Evolutionary conservation across 2,113 vertebrate species (phyloP).

Genomic region (Pterocles gutturalis): DNA sequence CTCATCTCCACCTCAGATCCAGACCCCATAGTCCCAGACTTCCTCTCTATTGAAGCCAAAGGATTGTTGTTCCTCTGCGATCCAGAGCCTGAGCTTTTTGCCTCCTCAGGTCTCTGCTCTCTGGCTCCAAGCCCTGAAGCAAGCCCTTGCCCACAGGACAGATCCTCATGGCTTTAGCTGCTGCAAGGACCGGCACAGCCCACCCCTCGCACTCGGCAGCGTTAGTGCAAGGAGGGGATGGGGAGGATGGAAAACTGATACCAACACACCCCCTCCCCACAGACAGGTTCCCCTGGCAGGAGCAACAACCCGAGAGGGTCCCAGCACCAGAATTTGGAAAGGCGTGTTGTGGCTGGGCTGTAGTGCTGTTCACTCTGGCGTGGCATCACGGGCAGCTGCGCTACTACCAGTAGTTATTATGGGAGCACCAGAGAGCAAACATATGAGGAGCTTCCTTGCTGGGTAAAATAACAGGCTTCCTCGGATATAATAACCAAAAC

Average conservation of each 20-base stretch:
- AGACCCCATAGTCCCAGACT: not conserved
- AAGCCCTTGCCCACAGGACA: not conserved
- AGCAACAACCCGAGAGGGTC: fast-evolving
- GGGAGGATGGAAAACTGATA: not conserved
- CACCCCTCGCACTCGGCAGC: not conserved
- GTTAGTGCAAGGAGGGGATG: fast-evolving
- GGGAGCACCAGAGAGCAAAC: not conserved
- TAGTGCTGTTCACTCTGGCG: fast-evolving
- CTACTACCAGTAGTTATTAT: not conserved
- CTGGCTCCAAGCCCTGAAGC: not conserved
- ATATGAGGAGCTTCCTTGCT: not conserved
- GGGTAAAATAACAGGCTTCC: not conserved
- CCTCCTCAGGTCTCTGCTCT: not conserved
- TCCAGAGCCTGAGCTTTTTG: not conserved
- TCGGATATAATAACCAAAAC: not conserved
- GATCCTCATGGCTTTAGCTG: not conserved
- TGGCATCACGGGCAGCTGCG: not conserved
- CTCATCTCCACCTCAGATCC: not conserved
- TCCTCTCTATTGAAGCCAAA: not conserved
- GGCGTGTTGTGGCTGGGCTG: not conserved
- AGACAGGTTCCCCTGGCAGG: not conserved
- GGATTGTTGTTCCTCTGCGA: not conserved
- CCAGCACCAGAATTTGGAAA: not conserved
- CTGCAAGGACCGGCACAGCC: not conserved
- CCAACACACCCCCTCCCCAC: not conserved